phyloP scores from a whole-genome alignment of 2,888 invertebrate species.

The Dilophus febrilis region DNA sequence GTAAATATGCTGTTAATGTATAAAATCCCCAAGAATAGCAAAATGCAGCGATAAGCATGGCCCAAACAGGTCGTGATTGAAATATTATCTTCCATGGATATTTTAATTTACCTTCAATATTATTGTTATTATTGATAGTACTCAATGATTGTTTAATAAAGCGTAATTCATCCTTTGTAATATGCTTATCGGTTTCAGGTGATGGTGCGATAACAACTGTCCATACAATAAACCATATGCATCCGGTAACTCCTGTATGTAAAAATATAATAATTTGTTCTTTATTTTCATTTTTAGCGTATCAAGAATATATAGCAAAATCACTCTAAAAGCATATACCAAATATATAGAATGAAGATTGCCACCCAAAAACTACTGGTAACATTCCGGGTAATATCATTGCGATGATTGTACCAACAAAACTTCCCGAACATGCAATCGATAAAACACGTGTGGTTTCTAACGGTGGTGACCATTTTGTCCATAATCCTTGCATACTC shows the following conservation, averaged over 20 bases:
- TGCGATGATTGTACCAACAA: too few relatives aligned
- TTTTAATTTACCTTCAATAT: neutral
- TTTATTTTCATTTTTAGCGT: too few relatives aligned
- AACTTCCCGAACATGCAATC: too few relatives aligned
- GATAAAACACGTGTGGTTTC: too few relatives aligned
- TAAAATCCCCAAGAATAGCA: conserved; percentile 86
- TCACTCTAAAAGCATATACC: too few relatives aligned
- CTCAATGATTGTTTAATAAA: conserved; percentile 48
- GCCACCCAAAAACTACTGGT: too few relatives aligned
- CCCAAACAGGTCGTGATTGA: conserved; percentile 63
- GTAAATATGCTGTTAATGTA: conserved; percentile 63
- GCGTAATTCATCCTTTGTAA: conserved; percentile 51
- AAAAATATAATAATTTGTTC: too few relatives aligned
- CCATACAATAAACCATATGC: conserved; percentile 51
- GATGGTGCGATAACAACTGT: conserved; percentile 31
- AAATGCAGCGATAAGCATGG: conserved; percentile 67
- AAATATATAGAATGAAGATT: conserved; percentile 28
- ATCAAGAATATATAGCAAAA: too few relatives aligned
- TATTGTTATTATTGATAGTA: conserved; percentile 28
- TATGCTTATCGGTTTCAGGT: conserved; percentile 56
- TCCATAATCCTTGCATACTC: too few relatives aligned
- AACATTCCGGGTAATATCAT: too few relatives aligned
- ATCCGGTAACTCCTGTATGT: conserved; percentile 29
- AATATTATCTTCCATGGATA: conserved; percentile 59
- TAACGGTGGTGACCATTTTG: too few relatives aligned